phyloP scores from a whole-genome alignment of 2,797 vertebrate species.

The Syngnathus rostellatus region DNA sequence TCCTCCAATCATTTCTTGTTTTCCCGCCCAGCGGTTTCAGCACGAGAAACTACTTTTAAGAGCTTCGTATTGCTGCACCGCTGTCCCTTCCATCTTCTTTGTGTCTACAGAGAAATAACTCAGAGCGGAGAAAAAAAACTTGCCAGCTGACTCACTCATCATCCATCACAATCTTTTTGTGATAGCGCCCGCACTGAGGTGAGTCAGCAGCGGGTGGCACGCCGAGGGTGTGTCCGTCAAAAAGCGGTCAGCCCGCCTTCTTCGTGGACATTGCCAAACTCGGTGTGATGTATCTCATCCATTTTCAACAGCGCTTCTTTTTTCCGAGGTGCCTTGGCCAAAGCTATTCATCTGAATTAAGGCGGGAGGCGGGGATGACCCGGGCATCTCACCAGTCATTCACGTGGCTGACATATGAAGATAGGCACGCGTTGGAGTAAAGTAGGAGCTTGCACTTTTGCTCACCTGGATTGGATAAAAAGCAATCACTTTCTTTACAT shows the following conservation, averaged over 20 bases:
- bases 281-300: background rate
- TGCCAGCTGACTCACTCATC: conserved; percentile 43
- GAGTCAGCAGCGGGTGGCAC: conserved; percentile 49
- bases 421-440: background rate
- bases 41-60: conserved; percentile 28
- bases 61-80: conserved; percentile 24
- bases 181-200: conserved; percentile 38
- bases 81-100: conserved; percentile 23
- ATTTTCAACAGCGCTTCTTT: background rate
- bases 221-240: conserved; percentile 24
- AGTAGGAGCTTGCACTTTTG: background rate
- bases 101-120: conserved; percentile 41
- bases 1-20: conserved; percentile 22
- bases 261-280: background rate
- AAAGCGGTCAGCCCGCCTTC: background rate
- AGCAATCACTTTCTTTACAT: background rate
- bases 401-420: background rate
- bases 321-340: background rate
- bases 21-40: conserved; percentile 17
- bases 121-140: conserved; percentile 35
- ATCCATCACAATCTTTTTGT: conserved; percentile 46
- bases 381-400: background rate
- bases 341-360: background rate
- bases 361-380: background rate
- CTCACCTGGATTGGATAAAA: background rate